Percentiles rank a stretch among this genome's conserved stretches.
These are phyloP conservation scores for Lagopus muta DNA, from an alignment of 2,113 vertebrate genomes.

Conservation along the genomic window DNA sequence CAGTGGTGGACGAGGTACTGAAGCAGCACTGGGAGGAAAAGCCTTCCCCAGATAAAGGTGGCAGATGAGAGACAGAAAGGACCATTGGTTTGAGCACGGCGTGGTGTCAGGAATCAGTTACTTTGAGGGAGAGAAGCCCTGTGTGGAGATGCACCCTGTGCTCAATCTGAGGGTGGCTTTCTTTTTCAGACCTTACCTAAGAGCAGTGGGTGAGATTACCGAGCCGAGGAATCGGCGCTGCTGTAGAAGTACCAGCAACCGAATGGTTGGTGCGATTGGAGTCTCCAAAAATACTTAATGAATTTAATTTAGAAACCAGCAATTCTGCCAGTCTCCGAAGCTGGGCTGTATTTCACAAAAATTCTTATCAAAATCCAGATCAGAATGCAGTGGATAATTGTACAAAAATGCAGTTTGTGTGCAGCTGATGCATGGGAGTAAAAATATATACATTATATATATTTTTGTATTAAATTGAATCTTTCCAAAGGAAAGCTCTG, in stretches of 20 bases:
- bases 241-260: background rate
- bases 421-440: conserved; percentile 57
- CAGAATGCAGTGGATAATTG: conserved; percentile 22
- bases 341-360: background rate
- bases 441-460: background rate
- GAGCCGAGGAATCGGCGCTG: background rate
- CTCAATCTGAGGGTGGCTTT: background rate
- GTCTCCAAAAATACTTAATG: conserved; percentile 44
- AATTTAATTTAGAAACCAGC: background rate
- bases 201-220: background rate
- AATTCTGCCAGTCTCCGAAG: background rate
- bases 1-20: background rate
- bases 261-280: background rate
- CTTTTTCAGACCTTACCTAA: background rate
- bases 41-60: background rate
- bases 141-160: rapidly evolving
- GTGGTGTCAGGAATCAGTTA: background rate
- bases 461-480: conserved; percentile 31
- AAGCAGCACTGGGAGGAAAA: background rate
- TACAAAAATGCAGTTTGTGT: conserved; percentile 47
- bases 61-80: background rate
- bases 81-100: background rate
- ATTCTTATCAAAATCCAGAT: conserved; percentile 3
- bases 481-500: conserved; percentile 35
- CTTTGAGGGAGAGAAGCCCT: background rate